phyloP scores from a whole-genome alignment of 2,888 invertebrate genomes.

The Eulithis testata region DNA sequence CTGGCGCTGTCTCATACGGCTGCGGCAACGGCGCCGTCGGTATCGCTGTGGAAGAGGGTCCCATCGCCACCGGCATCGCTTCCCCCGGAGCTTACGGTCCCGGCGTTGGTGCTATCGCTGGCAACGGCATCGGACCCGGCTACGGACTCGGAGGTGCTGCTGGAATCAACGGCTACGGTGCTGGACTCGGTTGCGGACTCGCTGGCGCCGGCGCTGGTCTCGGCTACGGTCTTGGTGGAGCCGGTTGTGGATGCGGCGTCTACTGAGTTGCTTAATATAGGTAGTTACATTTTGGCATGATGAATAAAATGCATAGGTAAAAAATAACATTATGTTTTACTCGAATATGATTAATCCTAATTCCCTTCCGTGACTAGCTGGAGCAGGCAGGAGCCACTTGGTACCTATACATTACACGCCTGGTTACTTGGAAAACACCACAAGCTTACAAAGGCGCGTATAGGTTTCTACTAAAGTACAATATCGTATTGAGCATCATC shows the following conservation, averaged over 20 bases:
- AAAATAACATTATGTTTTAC: background rate
- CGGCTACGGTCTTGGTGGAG: constrained; percentile 24
- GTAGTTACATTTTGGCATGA: no score
- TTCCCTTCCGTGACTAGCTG: no score
- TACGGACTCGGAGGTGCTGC: constrained; percentile 32
- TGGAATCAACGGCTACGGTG: constrained; percentile 29
- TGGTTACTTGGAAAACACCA: no score
- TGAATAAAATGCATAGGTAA: background rate
- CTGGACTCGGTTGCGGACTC: constrained; percentile 19
- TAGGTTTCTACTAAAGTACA: no score
- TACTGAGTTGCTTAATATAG: constrained; percentile 4
- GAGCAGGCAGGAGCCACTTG: no score
- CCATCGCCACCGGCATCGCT: constrained; percentile 37
- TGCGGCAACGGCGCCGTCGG: constrained; percentile 52
- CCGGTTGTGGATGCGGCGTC: constrained; percentile 20
- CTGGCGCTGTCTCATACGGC: constrained; percentile 55
- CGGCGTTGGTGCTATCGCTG: constrained; percentile 13
- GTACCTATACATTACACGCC: no score
- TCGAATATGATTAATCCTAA: no score
- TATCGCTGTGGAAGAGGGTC: constrained; percentile 49
- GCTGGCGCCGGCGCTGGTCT: constrained; percentile 24
- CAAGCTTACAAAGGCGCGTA: no score
- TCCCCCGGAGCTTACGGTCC: constrained; percentile 21
- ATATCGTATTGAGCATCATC: no score
- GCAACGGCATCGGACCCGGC: constrained; percentile 14